Evolutionary conservation across 2,888 invertebrate species (phyloP), one percentile per base, ranked within the genome.

Genomic region (Nipponacmea schrenckii): DNA sequence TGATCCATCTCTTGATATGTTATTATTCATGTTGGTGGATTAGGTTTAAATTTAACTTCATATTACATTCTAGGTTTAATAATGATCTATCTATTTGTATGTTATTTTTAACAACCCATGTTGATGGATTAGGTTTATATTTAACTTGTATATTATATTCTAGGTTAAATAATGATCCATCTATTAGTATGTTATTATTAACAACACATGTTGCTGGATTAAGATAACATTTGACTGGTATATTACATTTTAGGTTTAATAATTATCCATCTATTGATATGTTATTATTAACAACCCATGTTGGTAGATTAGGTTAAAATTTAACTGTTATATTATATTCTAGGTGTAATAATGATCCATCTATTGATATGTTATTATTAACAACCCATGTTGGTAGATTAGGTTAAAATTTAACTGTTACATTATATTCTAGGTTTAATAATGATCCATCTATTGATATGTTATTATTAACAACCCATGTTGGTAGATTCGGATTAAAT

Each of bases 1-100:
- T 77, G 99, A 99, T 90, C 97, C 97, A 0, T 96, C 97, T 31
- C 98, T 99, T 77, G 98, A n/a, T n/a, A 99, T 89, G n/a, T n/a
- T n/a, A n/a, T n/a, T n/a, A n/a, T n/a, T n/a, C n/a, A n/a, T n/a
- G n/a, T n/a, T n/a, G n/a, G n/a, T n/a, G n/a, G n/a, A n/a, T n/a
- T n/a, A n/a, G n/a, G n/a, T n/a, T n/a, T n/a, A n/a, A n/a, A n/a
- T n/a, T n/a, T n/a, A n/a, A n/a, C n/a, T n/a, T n/a, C n/a, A n/a
- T n/a, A n/a, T n/a, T n/a, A n/a, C n/a, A n/a, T n/a, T n/a, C n/a
- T n/a, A n/a, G n/a, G n/a, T n/a, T n/a, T n/a, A n/a, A n/a, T n/a
- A n/a, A n/a, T n/a, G n/a, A n/a, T n/a, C n/a, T n/a, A n/a, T n/a
- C n/a, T n/a, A n/a, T n/a, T n/a, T n/a, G n/a, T n/a, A n/a, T n/a